Base-by-base conservation (phyloP, 2,113 vertebrate species). In the Coptodon rendalli region DNA sequence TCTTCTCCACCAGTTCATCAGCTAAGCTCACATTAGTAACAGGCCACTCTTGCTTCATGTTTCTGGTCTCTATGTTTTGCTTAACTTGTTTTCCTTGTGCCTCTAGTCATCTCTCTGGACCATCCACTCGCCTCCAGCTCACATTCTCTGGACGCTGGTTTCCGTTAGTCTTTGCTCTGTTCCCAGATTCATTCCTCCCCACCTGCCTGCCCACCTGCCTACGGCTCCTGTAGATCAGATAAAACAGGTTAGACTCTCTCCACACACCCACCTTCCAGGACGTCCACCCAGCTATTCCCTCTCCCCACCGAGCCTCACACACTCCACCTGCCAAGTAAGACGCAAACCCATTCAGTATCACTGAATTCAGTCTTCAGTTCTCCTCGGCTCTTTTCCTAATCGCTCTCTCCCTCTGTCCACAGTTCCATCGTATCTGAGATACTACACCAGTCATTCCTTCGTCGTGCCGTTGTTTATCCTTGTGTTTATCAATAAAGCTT, bases 131-230 rank as follows among this genome's bases (percentile, higher is more conserved):
- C 24, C 54, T 57, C 29, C 59, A 34, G 59, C 59, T 34, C 59
- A 56, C 53, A 3, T 61, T 61, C 57, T 61, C 57, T 61, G 57
- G 2, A 19, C 3, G 5, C 29, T 61, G 16, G 57, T 34, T 61
- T 16, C 57, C 57, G 10, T 34, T 10, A 61, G 9, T 61, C 57
- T 61, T 61, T 2, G 0, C 5, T 61, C 29, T 59, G 13, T 16
- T 29, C 56, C 56, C 0, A 0, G 29, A 34, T 0, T 17, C 57
- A 34, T 61, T 34, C 1, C 14, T 14, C 16, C 27, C 14, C 4
- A 29, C 57, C 8, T 0, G 8, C 16, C 9, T 61, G 29, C 57
- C 16, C 3, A 34, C 29, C 57, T 61, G 29, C 16, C 0, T 4
- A 19, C 5, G 1, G 29, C 3, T 61, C 1, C 57, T 61, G 29